Evolutionary conservation across 2,797 vertebrate species (phyloP).

Genomic region (Micropoecilia bifurca): DNA sequence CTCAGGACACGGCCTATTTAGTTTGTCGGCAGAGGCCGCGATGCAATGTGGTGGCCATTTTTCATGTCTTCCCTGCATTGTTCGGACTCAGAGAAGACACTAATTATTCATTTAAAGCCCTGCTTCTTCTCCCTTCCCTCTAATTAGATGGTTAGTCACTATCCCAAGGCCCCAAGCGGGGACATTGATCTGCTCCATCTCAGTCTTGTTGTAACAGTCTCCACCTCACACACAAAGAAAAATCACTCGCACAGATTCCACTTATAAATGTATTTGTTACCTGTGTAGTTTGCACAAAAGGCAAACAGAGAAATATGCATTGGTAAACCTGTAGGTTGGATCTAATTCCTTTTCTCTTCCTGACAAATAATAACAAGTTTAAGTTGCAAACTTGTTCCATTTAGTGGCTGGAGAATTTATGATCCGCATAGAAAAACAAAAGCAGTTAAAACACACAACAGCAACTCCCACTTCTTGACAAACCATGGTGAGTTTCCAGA

Average conservation of each 20-base stretch:
- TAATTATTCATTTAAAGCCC: constrained; percentile 80
- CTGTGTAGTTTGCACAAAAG: neutral
- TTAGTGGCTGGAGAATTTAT: constrained; percentile 54
- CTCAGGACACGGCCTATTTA: constrained; percentile 37
- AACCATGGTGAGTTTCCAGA: constrained; percentile 56
- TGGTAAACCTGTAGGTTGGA: constrained; percentile 23
- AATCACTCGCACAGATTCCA: constrained; percentile 15
- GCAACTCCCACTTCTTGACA: constrained; percentile 48
- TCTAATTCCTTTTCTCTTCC: constrained; percentile 40
- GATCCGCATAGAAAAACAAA: constrained; percentile 47
- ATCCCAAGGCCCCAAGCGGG: constrained; percentile 57
- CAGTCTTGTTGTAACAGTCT: constrained; percentile 65
- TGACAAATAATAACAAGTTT: constrained; percentile 53
- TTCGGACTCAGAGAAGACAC: constrained; percentile 57
- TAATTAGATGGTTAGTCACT: constrained; percentile 81
- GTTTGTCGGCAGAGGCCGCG: constrained; percentile 30
- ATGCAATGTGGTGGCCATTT: constrained; percentile 50
- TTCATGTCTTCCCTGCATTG: constrained; percentile 57
- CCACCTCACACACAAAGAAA: constrained; percentile 30
- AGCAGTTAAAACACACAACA: constrained; percentile 52
- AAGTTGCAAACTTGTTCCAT: constrained; percentile 44
- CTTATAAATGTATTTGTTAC: constrained; percentile 21
- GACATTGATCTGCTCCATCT: constrained; percentile 75
- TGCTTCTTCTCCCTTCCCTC: constrained; percentile 63
- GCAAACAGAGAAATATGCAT: neutral